Percentiles rank a stretch among this genome's conserved stretches.
phyloP scores from a whole-genome alignment of 1,140 invertebrate species.

The Drosophila malerkotliana region DNA sequence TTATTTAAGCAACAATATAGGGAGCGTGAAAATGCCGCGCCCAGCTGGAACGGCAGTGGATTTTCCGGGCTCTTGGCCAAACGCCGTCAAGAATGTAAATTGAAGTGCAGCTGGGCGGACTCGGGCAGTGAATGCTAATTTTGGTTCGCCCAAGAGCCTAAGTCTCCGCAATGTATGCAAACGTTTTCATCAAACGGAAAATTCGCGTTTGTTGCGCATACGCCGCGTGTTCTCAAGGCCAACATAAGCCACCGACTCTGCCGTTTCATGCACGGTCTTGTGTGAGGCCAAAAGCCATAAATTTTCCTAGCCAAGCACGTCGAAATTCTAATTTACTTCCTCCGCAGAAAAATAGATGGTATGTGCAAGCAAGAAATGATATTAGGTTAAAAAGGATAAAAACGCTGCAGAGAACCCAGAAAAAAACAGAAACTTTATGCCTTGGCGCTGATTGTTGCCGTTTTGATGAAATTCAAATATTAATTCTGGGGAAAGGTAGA shows the following conservation, averaged over 20 bases:
- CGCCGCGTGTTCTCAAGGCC: slow-evolving; percentile 50
- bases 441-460: slow-evolving; percentile 14
- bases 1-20: slow-evolving; percentile 9
- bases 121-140: slow-evolving; percentile 36
- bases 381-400: neutral
- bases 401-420: slow-evolving; percentile 6
- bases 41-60: neutral
- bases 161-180: slow-evolving; percentile 23
- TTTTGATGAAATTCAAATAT: slow-evolving; percentile 60
- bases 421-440: slow-evolving; percentile 6
- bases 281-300: slow-evolving; percentile 38
- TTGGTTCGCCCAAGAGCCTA: neutral
- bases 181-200: slow-evolving; percentile 43
- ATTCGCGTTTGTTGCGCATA: slow-evolving; percentile 40
- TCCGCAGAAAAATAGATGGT: slow-evolving; percentile 8
- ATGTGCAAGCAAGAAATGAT: neutral
- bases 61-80: neutral
- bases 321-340: slow-evolving; percentile 65
- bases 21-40: neutral
- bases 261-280: slow-evolving; percentile 9
- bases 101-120: slow-evolving; percentile 15
- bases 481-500: slow-evolving; percentile 28
- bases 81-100: slow-evolving; percentile 26
- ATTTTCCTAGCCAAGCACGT: slow-evolving; percentile 49
- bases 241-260: slow-evolving; percentile 4